Base-by-base conservation (phyloP, 2,113 vertebrate species). In the Reinhardtius hippoglossoides region DNA sequence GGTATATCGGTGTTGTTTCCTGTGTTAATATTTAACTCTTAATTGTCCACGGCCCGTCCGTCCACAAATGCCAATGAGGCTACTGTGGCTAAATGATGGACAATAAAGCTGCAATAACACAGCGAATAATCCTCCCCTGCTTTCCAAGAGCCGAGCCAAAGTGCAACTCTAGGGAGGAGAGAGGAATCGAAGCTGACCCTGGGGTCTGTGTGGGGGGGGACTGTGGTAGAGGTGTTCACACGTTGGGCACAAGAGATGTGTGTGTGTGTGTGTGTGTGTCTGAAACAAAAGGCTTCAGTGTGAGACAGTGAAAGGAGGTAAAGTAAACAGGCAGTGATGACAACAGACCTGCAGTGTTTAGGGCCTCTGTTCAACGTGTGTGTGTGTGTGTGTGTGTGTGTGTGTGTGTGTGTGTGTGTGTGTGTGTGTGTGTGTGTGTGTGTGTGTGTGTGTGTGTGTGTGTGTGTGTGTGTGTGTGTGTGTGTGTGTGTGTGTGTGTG, bases 301-400 rank as follows among this genome's bases (percentile, higher is more conserved):
- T 96, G 94, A 93, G 93, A 90, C 90, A 93, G 89, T 93, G 94
- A 95, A 93, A 95, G 94, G 95, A 96, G 94, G 96, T 96, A 96
- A 95, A 95, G 94, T 95, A 96, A 96, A 96, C 94, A 97, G 95
- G 94, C 92, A 92, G 89, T 87, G 87, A 90, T 94, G 95, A 95
- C 89, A 95, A 95, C 95, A 95, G 91, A 94, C 95, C 92, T 94
- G 93, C 93, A 92, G 91, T 95, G 93, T 94, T 40, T 92, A 91
- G 89, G 93, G 93, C 88, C 91, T 82, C 93, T 94, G 94, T 95
- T 85, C 75, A 83, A 54, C 78, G 80, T 72, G 46, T 91, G 86
- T 85, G 87, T 85, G 86, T 92, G 91, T 93, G 55, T 57, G 56
- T 57, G 56, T 57, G 73, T 80, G 92, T 46, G 67, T 67, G 91